Evolutionary conservation across 1,140 invertebrate genomes (phyloP), one percentile per base, ranked within the genome.

Genomic region (Hyphantria cunea): DNA sequence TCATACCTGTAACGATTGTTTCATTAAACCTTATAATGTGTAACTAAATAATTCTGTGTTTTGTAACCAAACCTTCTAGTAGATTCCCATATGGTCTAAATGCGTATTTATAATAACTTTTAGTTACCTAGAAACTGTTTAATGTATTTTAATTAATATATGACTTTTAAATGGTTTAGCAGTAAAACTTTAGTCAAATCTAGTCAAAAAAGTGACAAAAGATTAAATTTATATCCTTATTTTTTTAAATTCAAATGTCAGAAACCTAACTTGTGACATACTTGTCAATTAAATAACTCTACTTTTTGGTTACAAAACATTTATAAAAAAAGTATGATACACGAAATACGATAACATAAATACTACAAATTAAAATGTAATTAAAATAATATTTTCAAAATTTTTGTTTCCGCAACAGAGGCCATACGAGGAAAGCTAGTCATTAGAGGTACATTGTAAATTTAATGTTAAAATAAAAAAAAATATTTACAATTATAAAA

Each of bases 371-470:
- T 63, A 58, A 25, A 25, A 52, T 65, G 59, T 45, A 63, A 66
- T 64, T 53, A n/a, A n/a, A n/a, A 3, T 25, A 25, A 25, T 25
- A 5, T 25, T 25, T 25, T 25, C 17, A 25, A 25, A 32, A 48
- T 70, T 74, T 56, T 72, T 65, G 55, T 70, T 80, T 72, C 17
- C 67, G 79, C 76, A 53, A 65, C 75, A 67, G 83, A 80, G 84
- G 86, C 85, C 85, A 81, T 86, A 88, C 76, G 83, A 85, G 80
- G 82, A 75, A 81, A 86, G 76, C 86, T 89, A 89, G 86, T 89
- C 86, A 89, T 86, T 89, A 89, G 86, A 78, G 45, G 83, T 74
- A 86, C 85, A 80, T 69, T 84, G 84, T 89, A 87, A 87, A 87
- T 85, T 84, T 76, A 89, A 81, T 80, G 74, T 84, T 72, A 84